These are phyloP conservation scores for Phoenicopterus ruber DNA, from an alignment of 2,113 vertebrate species.

Conservation along the genomic window DNA sequence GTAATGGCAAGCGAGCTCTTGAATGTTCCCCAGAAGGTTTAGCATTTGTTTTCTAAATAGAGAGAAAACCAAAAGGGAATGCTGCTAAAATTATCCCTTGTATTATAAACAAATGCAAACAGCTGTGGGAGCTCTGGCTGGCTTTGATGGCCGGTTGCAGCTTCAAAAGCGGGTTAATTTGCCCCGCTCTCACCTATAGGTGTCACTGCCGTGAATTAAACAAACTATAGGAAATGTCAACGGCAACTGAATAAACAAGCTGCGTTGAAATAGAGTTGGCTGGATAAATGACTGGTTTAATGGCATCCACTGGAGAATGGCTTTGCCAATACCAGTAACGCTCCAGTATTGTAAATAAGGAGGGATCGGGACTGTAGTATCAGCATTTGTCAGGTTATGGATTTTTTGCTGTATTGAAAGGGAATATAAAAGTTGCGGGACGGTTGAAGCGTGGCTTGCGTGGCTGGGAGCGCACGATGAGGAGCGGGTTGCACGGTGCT, in stretches of 20 bases:
- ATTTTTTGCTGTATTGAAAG: background rate
- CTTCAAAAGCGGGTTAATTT: background rate
- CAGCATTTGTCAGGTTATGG: background rate
- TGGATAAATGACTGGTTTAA: background rate
- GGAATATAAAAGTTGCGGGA: background rate
- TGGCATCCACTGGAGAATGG: background rate
- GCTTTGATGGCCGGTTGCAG: background rate
- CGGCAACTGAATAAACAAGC: background rate
- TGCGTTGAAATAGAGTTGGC: background rate
- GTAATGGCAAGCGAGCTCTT: background rate
- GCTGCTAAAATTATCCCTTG: background rate
- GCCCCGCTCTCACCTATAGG: background rate
- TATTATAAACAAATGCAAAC: background rate
- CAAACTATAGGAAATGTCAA: background rate
- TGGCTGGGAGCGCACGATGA: rapidly evolving
- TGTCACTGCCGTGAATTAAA: background rate
- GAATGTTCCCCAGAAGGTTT: background rate
- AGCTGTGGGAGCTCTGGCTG: background rate
- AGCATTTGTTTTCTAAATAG: background rate
- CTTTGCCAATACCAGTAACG: background rate
- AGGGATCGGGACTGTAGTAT: background rate
- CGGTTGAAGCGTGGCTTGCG: too few relatives aligned
- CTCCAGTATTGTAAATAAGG: background rate
- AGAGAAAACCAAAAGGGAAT: background rate
- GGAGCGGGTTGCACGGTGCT: rapidly evolving